Evolutionary conservation across 2,888 invertebrate species (phyloP), one percentile per base, ranked within the genome.

Genomic region (Coelogynopora nodosa): DNA sequence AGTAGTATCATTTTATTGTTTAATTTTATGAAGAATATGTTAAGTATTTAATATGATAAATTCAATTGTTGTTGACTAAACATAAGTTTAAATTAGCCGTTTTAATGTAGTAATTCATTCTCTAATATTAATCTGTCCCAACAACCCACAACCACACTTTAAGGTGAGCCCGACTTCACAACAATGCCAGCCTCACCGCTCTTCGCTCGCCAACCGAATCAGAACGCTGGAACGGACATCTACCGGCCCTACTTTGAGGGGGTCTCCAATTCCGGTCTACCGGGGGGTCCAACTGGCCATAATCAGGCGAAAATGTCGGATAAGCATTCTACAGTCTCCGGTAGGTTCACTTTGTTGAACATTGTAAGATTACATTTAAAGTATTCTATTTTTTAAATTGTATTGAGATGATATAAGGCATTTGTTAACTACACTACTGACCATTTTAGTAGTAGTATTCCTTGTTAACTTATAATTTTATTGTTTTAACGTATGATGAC

Each of bases 111-210:
- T 67, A 67, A 13, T 67, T 67, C 13, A 67, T 67, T n/a, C 13
- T 67, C n/a, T 67, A 67, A 13, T 67, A 13, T 67, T 10, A n/a
- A 67, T 67, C 13, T n/a, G n/a, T n/a, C n/a, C n/a, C n/a, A n/a
- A n/a, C n/a, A n/a, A n/a, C n/a, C n/a, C n/a, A n/a, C n/a, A n/a
- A n/a, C n/a, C n/a, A n/a, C n/a, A n/a, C n/a, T n/a, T 82, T 10
- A 0, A 85, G 85, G 85, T 1, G 85, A 85, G 5, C 67, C 67
- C 0, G 85, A 85, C n/a, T 85, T 67, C 67, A 85, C 85, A 30
- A 85, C 85, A 18, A 85, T 85, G 28, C 85, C 85, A 13, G 67
- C 85, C 28, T 85, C 85, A 28, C 85, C 85, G 5, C 67, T 85
- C 29, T 85, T 85, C 67, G 29, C 85, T 10, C 67, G 85, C 5